Percentiles rank a stretch among this genome's conserved stretches.
Conservation (phyloP, 2,113 vertebrate species). For the Regulus satrapa region DNA sequence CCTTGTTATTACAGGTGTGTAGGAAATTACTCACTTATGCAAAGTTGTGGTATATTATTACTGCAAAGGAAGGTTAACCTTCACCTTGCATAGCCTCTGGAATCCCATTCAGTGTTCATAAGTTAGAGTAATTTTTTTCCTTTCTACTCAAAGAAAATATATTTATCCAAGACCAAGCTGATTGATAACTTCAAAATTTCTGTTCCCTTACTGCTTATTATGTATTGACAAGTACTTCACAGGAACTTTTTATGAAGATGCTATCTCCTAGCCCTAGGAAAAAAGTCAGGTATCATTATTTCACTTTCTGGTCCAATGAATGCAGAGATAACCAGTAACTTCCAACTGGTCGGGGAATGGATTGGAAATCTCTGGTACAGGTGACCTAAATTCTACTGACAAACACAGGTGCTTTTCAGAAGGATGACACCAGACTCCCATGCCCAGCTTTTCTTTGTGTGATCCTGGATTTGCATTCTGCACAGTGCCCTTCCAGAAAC, state of each 20-base stretch:
- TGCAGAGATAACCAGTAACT: neutral
- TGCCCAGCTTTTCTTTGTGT: neutral
- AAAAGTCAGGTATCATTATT: neutral
- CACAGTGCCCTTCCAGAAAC: neutral
- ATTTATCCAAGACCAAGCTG: neutral
- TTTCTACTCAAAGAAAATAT: neutral
- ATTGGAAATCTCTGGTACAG: neutral
- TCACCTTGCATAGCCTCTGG: neutral
- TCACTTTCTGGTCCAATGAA: neutral
- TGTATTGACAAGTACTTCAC: neutral
- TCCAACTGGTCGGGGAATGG: neutral
- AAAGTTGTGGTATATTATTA: neutral
- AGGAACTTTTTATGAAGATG: neutral
- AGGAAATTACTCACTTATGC: neutral
- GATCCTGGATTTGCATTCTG: neutral
- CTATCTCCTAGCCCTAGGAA: neutral
- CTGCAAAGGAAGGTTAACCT: neutral
- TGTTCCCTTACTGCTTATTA: neutral
- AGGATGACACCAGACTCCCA: neutral
- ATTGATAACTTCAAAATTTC: neutral
- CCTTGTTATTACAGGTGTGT: neutral
- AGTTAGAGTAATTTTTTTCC: neutral
- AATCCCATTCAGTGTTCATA: neutral
- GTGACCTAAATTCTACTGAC: neutral
- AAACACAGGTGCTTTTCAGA: neutral